These are phyloP conservation scores for Resseliella maxima DNA, from an alignment of 2,888 invertebrate species.

Conservation along the genomic window DNA sequence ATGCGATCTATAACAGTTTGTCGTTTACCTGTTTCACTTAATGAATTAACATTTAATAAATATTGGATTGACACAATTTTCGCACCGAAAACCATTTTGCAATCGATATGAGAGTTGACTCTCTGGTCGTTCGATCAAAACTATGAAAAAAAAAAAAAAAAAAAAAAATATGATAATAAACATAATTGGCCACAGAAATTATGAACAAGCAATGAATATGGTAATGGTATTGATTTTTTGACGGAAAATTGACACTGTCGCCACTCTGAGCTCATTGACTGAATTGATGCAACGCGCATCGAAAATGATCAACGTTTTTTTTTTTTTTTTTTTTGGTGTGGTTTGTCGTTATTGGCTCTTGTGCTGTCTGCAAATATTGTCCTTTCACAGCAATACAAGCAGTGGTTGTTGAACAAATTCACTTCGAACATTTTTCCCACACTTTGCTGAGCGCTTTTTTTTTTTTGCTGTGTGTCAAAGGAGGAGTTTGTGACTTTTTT, in stretches of 20 bases:
- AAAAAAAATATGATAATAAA: too few species aligned
- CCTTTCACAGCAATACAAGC: constrained; percentile 6
- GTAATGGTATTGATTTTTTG: neutral
- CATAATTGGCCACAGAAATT: constrained; percentile 25
- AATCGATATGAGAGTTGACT: neutral
- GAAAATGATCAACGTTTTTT: neutral
- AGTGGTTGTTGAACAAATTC: neutral
- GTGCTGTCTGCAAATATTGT: neutral
- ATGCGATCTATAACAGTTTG: constrained; percentile 6
- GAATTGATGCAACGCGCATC: neutral
- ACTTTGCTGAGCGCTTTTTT: neutral
- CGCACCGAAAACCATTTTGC: neutral
- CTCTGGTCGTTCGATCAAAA: neutral
- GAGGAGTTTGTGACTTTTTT: constrained; percentile 22
- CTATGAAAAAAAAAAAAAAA: too few species aligned
- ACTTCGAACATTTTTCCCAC: neutral
- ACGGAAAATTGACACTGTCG: constrained; percentile 30
- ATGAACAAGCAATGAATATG: neutral
- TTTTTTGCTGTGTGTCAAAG: neutral
- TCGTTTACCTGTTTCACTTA: constrained; percentile 29
- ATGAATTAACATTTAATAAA: constrained; percentile 28
- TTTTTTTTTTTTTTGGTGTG: too few species aligned
- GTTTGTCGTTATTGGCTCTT: neutral
- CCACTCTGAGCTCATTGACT: too few species aligned
- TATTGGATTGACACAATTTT: constrained; percentile 42